A percentile compares a stretch with the other conserved stretches of the same genome.
These are phyloP conservation scores for Sphaerophoria taeniata DNA, from an alignment of 2,888 invertebrate genomes.

Conservation along the genomic window DNA sequence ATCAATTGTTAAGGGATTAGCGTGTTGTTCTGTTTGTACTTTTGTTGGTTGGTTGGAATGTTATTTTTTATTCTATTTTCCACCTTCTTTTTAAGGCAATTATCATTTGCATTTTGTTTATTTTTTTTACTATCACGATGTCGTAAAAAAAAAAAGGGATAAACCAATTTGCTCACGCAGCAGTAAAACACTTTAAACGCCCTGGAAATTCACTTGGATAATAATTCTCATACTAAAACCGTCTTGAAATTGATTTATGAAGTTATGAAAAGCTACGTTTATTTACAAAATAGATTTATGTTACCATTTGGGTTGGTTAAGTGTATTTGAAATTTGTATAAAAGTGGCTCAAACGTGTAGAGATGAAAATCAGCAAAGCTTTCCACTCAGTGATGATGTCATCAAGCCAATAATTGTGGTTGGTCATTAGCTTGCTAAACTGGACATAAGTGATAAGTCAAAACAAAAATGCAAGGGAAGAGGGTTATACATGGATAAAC, in stretches of 20 bases:
- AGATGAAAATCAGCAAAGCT: no score
- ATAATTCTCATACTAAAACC: no score
- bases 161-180: constrained; percentile 38
- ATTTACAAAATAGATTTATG: constrained; percentile 65
- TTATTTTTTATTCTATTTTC: no score
- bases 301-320: constrained; percentile 59
- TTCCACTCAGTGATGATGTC: no score
- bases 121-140: constrained; percentile 43
- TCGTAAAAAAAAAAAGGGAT: constrained; percentile 68
- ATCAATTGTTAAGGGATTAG: constrained; percentile 69
- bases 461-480: no score
- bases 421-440: no score
- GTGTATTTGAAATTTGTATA: constrained; percentile 37
- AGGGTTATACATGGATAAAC: no score
- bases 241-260: constrained; percentile 66
- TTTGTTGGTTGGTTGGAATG: no score
- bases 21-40: constrained; percentile 45
- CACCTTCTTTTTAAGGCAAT: background rate
- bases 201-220: no score
- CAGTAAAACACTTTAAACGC: constrained; percentile 25
- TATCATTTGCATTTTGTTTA: constrained; percentile 8
- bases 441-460: no score
- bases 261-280: constrained; percentile 68
- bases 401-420: no score
- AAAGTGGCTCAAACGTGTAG: constrained; percentile 26